Base-by-base conservation (phyloP, 2,888 invertebrate genomes). In the Melipona bicolor region DNA sequence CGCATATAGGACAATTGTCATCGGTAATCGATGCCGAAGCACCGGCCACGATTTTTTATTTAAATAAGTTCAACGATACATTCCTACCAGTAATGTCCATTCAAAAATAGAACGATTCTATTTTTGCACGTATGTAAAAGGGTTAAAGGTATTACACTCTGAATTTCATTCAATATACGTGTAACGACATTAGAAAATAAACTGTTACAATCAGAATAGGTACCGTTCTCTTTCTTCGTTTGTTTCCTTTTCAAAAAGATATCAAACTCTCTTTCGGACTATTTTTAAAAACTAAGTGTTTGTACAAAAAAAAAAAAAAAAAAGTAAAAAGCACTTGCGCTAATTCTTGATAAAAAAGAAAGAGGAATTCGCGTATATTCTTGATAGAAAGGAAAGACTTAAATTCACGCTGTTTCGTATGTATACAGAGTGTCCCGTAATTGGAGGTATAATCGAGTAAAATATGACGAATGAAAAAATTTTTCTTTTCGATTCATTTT, bases 121-220 rank as follows among this genome's bases (percentile, higher is more conserved):
- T 92, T 92, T 92, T 92, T 92, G 92, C 92, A 92, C 91, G 84
- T 91, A 88, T 87, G 86, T 87, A 84, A 85, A 86, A 87, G 89
- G 90, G 85, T 89, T 89, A 88, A 90, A 83, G 90, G 87, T 87
- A 89, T 81, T 88, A 87, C 77, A 85, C 77, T 71, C 82, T 86
- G 84, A 89, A 83, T 79, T 87, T 87, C 64, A 84, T 88, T 87
- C 89, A 86, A 84, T 89, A 88, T 91, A 88, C 87, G 89, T 91
- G 90, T 91, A 91, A 89, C 79, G 85, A 88, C 81, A 82, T 87
- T 90, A 88, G 79, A 69, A 78, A 90, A 90, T 87, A 87, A 90
- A 90, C 83, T 64, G 79, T 86, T 86, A 80, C 83, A 77, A 79
- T 68, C 27, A 61, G 69, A 84, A 86, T 73, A 62, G 43, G 69